These are phyloP conservation scores for Drosophila austrosaltans DNA, from an alignment of 2,888 invertebrate species.

Conservation along the genomic window DNA sequence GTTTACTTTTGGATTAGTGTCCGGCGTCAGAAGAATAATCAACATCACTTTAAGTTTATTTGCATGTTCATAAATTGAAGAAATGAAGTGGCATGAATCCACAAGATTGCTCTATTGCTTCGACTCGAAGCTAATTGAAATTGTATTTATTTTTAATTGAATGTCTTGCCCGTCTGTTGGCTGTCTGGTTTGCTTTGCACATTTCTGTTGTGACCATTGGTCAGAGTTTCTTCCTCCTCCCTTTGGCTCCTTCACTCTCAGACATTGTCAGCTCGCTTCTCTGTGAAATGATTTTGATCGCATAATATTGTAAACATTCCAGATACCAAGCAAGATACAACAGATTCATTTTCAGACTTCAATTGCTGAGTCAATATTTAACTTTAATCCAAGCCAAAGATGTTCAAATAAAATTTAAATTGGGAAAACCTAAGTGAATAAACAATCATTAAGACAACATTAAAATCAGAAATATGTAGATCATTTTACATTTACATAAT, in stretches of 20 bases:
- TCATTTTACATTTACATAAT: not conserved
- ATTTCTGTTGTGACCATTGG: slow-evolving; percentile 20
- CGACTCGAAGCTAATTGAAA: slow-evolving; percentile 55
- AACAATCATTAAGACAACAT: not conserved
- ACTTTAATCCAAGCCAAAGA: not conserved
- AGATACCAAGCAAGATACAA: not conserved
- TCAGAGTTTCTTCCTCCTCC: slow-evolving; percentile 16
- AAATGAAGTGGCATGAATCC: slow-evolving; percentile 16
- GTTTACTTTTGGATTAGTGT: slow-evolving; percentile 39
- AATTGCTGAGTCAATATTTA: not conserved
- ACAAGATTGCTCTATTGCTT: slow-evolving; percentile 25
- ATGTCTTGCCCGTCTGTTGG: slow-evolving; percentile 24
- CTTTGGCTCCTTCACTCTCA: slow-evolving; percentile 20
- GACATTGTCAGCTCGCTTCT: too few relatives aligned
- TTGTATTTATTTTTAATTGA: slow-evolving; percentile 62
- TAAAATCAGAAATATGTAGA: too few relatives aligned
- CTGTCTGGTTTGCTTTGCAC: slow-evolving; percentile 15
- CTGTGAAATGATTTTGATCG: not conserved
- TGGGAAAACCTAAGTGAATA: not conserved
- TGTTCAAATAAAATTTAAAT: not conserved
- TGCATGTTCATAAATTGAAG: slow-evolving; percentile 64
- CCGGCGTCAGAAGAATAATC: slow-evolving; percentile 54
- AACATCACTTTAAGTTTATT: slow-evolving; percentile 51
- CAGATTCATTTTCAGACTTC: slow-evolving; percentile 2
- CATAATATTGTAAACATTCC: not conserved